A percentile compares a stretch with the other conserved stretches of the same genome.
These are phyloP conservation scores for Gallinago paraguaiae DNA, from an alignment of 2,113 vertebrate genomes.

Conservation along the genomic window DNA sequence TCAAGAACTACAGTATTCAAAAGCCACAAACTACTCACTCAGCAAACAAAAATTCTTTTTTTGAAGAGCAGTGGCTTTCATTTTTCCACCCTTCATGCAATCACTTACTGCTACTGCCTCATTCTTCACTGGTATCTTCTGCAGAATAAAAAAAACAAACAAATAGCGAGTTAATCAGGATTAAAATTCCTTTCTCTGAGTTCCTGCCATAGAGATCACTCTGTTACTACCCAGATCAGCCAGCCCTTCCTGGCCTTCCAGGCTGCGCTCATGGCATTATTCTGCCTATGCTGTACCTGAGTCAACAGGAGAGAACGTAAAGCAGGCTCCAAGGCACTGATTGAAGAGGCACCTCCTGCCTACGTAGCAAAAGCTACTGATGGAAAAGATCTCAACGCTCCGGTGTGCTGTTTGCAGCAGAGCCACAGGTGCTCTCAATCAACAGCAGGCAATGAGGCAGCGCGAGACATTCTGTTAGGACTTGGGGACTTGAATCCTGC, in stretches of 20 bases:
- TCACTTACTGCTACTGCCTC: not conserved
- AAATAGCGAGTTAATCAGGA: not conserved
- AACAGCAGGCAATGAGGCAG: not conserved
- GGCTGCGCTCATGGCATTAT: not conserved
- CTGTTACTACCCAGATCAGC: not conserved
- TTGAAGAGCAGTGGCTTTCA: not conserved
- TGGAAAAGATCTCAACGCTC: not conserved
- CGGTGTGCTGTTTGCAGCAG: not conserved
- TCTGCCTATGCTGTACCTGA: not conserved
- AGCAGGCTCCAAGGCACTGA: not conserved
- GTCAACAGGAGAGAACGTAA: not conserved
- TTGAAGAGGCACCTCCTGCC: not conserved
- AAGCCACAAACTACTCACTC: not conserved
- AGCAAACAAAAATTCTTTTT: conserved; percentile 6
- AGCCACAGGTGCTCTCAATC: not conserved
- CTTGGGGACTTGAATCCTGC: not conserved
- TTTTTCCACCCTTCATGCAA: not conserved
- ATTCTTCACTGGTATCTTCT: not conserved
- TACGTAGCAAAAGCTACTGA: not conserved
- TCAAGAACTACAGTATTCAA: not conserved
- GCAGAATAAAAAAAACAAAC: not conserved
- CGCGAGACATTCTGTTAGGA: fast-evolving
- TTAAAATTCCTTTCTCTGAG: not conserved
- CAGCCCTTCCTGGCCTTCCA: not conserved
- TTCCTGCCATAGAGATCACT: not conserved